phyloP scores from a whole-genome alignment of 2,113 vertebrate genomes.

The Electrona antarctica region DNA sequence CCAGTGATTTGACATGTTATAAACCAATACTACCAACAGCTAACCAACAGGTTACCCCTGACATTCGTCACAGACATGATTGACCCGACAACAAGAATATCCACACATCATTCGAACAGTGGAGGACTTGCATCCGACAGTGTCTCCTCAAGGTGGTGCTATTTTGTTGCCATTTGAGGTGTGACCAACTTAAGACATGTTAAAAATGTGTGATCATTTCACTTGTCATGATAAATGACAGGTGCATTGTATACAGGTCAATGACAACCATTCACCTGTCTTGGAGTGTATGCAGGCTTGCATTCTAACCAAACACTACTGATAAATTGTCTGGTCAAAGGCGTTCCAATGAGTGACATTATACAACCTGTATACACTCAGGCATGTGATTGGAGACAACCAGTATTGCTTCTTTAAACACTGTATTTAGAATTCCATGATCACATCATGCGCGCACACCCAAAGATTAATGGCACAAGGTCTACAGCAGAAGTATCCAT shows the following conservation, averaged over 20 bases:
- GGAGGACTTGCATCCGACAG: neutral
- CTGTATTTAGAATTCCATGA: neutral
- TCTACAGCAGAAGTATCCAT: neutral
- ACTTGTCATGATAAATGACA: constrained; percentile 1
- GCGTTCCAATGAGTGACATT: neutral
- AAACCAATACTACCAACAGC: constrained; percentile 17
- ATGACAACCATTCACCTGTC: neutral
- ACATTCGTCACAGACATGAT: neutral
- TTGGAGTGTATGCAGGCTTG: neutral
- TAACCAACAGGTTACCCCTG: constrained; percentile 19
- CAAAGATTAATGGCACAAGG: constrained; percentile 33
- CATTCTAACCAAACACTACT: neutral
- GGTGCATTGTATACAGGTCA: neutral
- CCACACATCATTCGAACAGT: neutral
- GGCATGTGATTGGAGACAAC: no score
- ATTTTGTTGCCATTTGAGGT: constrained; percentile 35
- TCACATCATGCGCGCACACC: neutral
- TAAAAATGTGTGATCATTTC: constrained; percentile 6
- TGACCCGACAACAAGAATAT: neutral
- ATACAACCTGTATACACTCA: neutral
- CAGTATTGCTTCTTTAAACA: neutral
- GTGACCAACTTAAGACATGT: constrained; percentile 10
- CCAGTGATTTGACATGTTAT: constrained; percentile 45
- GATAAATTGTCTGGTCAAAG: neutral
- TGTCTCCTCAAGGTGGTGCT: constrained; percentile 15